Percentiles rank a stretch among this genome's conserved stretches.
phyloP scores from a whole-genome alignment of 1,140 invertebrate species.

The Atopsyche davidsoni region DNA sequence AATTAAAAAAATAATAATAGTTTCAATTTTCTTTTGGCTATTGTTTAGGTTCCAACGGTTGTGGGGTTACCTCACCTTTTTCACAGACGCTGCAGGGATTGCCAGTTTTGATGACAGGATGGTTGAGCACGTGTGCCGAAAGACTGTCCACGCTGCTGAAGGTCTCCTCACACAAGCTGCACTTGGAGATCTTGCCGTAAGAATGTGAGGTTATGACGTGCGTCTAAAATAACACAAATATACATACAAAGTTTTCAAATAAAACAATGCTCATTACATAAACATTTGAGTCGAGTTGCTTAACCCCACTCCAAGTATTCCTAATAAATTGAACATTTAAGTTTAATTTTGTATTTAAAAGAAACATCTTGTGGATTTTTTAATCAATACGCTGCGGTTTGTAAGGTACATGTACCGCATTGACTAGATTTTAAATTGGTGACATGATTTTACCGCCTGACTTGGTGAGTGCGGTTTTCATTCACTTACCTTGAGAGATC shows the following conservation, averaged over 20 bases:
- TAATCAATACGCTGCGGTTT: no score
- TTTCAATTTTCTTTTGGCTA: no score
- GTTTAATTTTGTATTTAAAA: not conserved
- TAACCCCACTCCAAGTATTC: no score
- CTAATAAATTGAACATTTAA: no score
- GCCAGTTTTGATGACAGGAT: no score
- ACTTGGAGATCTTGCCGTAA: conserved; percentile 5
- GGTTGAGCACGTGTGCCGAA: not conserved
- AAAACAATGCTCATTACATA: not conserved
- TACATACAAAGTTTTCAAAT: not conserved
- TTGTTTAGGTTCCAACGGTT: no score
- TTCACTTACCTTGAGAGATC: conserved; percentile 12
- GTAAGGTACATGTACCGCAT: no score
- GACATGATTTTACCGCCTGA: no score
- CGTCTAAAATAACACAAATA: conserved; percentile 6
- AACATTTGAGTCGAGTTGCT: not conserved
- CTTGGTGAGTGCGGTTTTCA: no score
- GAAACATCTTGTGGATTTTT: not conserved
- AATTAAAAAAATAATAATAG: no score
- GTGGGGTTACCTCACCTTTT: conserved; percentile 5
- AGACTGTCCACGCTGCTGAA: conserved; percentile 3
- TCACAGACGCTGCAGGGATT: conserved; percentile 3
- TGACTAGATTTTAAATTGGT: no score
- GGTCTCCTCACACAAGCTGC: not conserved
- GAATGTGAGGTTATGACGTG: conserved; percentile 11